Conservation (phyloP, 2,797 vertebrate species). For the Brachyrhaphis roseni region DNA sequence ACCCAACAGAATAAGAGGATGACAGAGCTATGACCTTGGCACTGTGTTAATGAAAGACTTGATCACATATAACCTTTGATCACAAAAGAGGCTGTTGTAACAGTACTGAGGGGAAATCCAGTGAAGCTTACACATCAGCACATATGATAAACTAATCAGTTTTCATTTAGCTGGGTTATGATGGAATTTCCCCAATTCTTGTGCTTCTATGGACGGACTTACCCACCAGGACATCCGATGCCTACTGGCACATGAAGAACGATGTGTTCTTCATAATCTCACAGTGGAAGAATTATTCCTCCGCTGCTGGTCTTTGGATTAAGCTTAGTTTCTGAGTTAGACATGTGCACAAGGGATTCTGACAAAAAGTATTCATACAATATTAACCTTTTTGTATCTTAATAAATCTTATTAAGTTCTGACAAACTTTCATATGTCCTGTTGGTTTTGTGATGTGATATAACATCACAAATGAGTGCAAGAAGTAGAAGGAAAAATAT, state of each 20-base stretch:
- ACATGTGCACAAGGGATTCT: neutral
- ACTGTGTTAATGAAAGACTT: slow-evolving; percentile 49
- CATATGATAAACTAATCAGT: slow-evolving; percentile 54
- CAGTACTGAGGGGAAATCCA: slow-evolving; percentile 57
- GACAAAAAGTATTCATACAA: neutral
- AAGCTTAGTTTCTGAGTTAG: neutral
- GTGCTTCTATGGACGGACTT: slow-evolving; percentile 62
- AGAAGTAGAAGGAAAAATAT: neutral
- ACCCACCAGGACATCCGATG: slow-evolving; percentile 67
- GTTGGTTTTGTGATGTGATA: neutral
- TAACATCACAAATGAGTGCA: neutral
- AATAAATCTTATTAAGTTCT: neutral
- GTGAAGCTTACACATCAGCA: slow-evolving; percentile 10
- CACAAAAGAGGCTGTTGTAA: slow-evolving; percentile 51
- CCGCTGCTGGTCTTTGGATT: slow-evolving; percentile 15
- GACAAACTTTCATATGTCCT: neutral
- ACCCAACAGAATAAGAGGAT: slow-evolving; percentile 37
- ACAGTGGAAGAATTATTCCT: slow-evolving; percentile 51
- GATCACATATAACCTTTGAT: slow-evolving; percentile 50
- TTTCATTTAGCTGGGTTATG: slow-evolving; percentile 39
- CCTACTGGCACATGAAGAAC: slow-evolving; percentile 21
- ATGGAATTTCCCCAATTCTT: slow-evolving; percentile 68
- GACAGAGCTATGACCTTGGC: slow-evolving; percentile 51
- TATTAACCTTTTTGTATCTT: neutral
- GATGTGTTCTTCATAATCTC: slow-evolving; percentile 9